Conservation (phyloP, 2,113 vertebrate species). For the Calonectris borealis region DNA sequence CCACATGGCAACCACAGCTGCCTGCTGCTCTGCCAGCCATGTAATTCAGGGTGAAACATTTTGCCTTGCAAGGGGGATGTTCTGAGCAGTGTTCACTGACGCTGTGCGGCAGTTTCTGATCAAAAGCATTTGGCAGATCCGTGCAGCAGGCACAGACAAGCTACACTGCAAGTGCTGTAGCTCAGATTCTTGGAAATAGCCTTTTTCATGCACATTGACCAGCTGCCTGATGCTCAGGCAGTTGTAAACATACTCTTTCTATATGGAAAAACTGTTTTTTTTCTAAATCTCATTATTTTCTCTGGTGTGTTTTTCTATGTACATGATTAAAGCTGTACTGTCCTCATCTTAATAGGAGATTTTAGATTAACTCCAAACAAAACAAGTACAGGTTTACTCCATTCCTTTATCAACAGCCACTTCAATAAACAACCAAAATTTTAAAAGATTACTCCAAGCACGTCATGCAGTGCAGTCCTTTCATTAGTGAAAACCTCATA, state of each 20-base stretch:
- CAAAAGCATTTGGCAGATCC: not conserved
- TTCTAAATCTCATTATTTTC: not conserved
- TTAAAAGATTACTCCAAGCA: not conserved
- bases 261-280: not conserved
- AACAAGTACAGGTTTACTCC: not conserved
- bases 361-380: not conserved
- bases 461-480: accelerated
- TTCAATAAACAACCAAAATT: not conserved
- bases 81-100: not conserved
- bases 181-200: not conserved
- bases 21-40: not conserved
- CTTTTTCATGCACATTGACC: not conserved
- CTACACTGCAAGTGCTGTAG: not conserved
- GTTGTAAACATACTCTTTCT: not conserved
- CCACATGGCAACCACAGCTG: not conserved
- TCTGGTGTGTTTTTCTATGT: not conserved
- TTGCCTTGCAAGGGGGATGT: not conserved
- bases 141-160: not conserved
- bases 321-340: not conserved
- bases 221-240: not conserved
- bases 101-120: not conserved
- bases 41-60: accelerated
- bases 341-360: not conserved
- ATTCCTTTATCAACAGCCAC: not conserved
- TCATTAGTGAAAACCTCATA: not conserved